phyloP scores from a whole-genome alignment of 2,113 vertebrate species.

The Microtus pennsylvanicus region DNA sequence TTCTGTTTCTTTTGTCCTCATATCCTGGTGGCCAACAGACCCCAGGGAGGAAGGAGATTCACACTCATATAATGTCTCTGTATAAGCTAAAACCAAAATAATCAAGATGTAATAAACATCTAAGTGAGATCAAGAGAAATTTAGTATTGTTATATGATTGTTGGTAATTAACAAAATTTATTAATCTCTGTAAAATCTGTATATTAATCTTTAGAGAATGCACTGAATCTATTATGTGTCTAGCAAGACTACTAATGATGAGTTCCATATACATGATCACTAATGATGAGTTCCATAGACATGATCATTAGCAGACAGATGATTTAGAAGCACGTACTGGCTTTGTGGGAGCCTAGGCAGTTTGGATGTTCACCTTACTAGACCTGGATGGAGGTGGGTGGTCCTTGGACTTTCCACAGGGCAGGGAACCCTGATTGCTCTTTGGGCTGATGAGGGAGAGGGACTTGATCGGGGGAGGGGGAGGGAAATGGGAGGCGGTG shows the following conservation, averaged over 20 bases:
- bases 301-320: neutral
- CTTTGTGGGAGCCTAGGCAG: too few species aligned
- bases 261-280: neutral
- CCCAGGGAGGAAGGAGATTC: neutral
- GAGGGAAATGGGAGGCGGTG: too few species aligned
- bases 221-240: neutral
- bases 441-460: too few species aligned
- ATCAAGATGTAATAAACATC: neutral
- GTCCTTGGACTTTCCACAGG: too few species aligned
- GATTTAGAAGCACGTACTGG: neutral
- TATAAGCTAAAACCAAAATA: neutral
- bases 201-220: neutral
- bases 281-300: neutral
- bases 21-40: neutral
- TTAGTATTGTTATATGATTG: neutral
- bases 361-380: too few species aligned
- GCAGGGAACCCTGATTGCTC: too few species aligned
- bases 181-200: neutral
- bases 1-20: neutral
- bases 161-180: neutral
- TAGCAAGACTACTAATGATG: neutral
- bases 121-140: neutral
- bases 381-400: too few species aligned
- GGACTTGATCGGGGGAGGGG: too few species aligned
- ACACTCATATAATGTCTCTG: neutral